Evolutionary conservation across 2,888 invertebrate genomes (phyloP).

Genomic region (Cynaeus angustus): DNA sequence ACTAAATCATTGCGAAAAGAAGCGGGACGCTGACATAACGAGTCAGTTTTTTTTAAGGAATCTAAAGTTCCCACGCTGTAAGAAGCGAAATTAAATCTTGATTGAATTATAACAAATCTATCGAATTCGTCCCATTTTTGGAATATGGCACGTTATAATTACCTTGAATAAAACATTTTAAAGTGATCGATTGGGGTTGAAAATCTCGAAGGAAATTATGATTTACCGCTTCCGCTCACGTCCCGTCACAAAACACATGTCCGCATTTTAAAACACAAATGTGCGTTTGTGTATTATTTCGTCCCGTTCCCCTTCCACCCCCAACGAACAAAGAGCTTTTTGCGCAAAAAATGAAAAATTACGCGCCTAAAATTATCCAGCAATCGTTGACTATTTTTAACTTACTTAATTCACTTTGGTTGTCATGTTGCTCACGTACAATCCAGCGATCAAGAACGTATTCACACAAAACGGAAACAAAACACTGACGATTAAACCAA

Average conservation of each 20-base stretch:
- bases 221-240: constrained; percentile 26
- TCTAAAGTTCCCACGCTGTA: constrained; percentile 34
- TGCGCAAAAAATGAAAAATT: constrained; percentile 35
- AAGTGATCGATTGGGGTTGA: constrained; percentile 32
- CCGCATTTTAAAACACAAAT: constrained; percentile 15
- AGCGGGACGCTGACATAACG: constrained; percentile 6
- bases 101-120: too few species aligned
- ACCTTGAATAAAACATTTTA: constrained; percentile 12
- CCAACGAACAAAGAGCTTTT: constrained; percentile 33
- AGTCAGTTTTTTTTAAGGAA: constrained; percentile 25
- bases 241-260: constrained; percentile 34
- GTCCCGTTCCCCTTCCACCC: constrained; percentile 1
- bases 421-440: constrained; percentile 22
- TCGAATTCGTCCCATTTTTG: background rate
- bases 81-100: constrained; percentile 10
- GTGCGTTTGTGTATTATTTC: constrained; percentile 29
- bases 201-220: constrained; percentile 10
- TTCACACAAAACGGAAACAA: constrained; percentile 39
- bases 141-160: constrained; percentile 5
- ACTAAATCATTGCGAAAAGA: constrained; percentile 34
- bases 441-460: constrained; percentile 14
- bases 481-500: constrained; percentile 41
- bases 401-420: constrained; percentile 29
- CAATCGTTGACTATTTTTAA: constrained; percentile 31
- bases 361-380: constrained; percentile 27